Evolutionary conservation across 2,113 vertebrate genomes (phyloP).

Genomic region (Neotoma lepida): DNA sequence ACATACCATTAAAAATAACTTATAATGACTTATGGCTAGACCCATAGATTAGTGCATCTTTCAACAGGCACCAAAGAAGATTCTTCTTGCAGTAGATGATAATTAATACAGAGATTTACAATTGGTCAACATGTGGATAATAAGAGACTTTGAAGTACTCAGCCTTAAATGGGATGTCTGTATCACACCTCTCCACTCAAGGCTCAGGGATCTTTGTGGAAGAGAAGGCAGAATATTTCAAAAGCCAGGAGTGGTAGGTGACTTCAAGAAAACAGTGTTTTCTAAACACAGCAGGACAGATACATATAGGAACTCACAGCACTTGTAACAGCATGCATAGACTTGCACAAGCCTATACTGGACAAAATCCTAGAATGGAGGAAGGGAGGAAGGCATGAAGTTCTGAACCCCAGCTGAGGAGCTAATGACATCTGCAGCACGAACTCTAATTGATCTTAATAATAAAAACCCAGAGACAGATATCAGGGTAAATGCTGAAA

Average conservation of each 20-base stretch:
- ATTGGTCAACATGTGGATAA: background rate
- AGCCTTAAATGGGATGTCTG: background rate
- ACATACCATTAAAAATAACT: background rate
- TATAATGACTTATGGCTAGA: background rate
- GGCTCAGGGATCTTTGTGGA: background rate
- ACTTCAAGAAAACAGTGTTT: background rate
- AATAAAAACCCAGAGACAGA: no score
- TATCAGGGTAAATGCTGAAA: no score
- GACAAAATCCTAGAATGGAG: background rate
- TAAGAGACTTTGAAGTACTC: background rate
- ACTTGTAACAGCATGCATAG: no score
- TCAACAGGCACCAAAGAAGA: background rate
- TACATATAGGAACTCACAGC: background rate
- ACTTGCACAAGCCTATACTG: background rate
- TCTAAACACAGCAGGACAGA: background rate
- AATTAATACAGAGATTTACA: no score
- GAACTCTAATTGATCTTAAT: no score
- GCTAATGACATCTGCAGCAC: no score
- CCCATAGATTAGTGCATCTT: background rate
- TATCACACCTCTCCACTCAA: background rate
- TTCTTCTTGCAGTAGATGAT: background rate
- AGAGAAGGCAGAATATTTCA: background rate
- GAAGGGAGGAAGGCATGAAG: background rate
- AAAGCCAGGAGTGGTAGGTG: background rate
- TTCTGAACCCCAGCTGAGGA: background rate